Evolutionary conservation across 2,888 invertebrate genomes (phyloP), one percentile per base, ranked within the genome.

Genomic region (Coelopa pilipes): DNA sequence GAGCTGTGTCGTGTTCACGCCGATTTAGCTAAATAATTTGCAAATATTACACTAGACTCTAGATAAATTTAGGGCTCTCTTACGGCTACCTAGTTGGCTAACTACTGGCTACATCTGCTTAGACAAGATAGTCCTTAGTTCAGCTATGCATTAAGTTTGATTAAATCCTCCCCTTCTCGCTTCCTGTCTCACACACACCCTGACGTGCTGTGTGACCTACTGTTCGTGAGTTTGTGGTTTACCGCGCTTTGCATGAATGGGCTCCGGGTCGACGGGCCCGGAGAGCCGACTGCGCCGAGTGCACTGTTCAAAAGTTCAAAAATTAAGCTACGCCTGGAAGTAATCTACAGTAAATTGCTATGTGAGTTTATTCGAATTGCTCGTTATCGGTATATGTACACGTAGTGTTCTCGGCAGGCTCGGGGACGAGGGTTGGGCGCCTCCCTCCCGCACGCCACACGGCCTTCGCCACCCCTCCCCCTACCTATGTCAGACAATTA

Each of bases 191-290:
- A 59, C 57, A 59, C 53, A 53, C 60, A 47, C 53, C 19, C 70
- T 68, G 62, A 69, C 55, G 73, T 69, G 24, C 34, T 72, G 73
- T 77, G 57, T 76, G 73, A 70, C 59, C 7, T 15, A 60, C 67
- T 71, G 60, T 62, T 55, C 46, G 74, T 72, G 70, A 77, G 76
- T 78, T 74, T 76, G 75, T 73, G 72, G 73, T 50, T 76, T 75
- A 77, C 77, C 77, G 74, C 77, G 78, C 77, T 71, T 73, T 70
- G 45, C 65, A 34, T 71, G 69, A 34, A 34, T 34, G 34, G 34
- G 34, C 34, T 34, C 34, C 34, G 7, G 7, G 34, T 7, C 34
- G 7, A 34, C 34, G 34, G 34, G 34, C 34, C 2, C 34, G 34
- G 34, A 34, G 34, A 2, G 34, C 34, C 34, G 34, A 34, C 34